These are phyloP conservation scores for Andrena hattorfiana DNA, from an alignment of 2,888 invertebrate species.

Conservation along the genomic window DNA sequence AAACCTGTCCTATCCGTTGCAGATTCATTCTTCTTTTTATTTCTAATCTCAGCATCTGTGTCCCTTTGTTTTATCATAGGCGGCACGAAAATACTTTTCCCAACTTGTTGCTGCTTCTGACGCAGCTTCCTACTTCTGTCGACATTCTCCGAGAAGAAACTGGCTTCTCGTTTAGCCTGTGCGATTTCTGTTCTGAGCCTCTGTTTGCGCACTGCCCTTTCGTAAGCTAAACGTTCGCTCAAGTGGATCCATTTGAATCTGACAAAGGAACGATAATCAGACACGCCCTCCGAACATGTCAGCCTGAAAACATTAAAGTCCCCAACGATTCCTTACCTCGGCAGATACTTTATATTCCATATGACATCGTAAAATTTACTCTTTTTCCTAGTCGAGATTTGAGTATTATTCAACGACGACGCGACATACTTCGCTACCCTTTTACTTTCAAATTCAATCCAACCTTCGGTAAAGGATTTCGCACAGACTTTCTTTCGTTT, in stretches of 20 bases:
- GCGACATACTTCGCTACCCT: constrained; percentile 95
- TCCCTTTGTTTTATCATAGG: constrained; percentile 80
- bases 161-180: constrained; percentile 96
- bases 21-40: constrained; percentile 64
- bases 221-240: constrained; percentile 96
- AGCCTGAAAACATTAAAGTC: background rate
- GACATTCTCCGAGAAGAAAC: constrained; percentile 93
- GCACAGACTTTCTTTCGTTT: constrained; percentile 86
- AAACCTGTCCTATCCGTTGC: constrained; percentile 77
- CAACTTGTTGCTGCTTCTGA: constrained; percentile 75
- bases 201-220: constrained; percentile 95
- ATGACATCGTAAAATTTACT: constrained; percentile 95
- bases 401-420: constrained; percentile 92
- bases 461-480: constrained; percentile 94
- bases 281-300: background rate
- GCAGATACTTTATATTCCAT: constrained; percentile 98
- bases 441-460: constrained; percentile 97
- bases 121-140: constrained; percentile 91
- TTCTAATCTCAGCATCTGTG: constrained; percentile 81
- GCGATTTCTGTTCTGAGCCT: constrained; percentile 94
- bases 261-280: background rate
- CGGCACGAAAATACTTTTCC: constrained; percentile 67
- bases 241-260: constrained; percentile 98
- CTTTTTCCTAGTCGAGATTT: constrained; percentile 93
- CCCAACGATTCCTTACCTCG: constrained; percentile 85